Base-by-base conservation (phyloP, 2,888 invertebrate species). In the Phorcus lineatus region DNA sequence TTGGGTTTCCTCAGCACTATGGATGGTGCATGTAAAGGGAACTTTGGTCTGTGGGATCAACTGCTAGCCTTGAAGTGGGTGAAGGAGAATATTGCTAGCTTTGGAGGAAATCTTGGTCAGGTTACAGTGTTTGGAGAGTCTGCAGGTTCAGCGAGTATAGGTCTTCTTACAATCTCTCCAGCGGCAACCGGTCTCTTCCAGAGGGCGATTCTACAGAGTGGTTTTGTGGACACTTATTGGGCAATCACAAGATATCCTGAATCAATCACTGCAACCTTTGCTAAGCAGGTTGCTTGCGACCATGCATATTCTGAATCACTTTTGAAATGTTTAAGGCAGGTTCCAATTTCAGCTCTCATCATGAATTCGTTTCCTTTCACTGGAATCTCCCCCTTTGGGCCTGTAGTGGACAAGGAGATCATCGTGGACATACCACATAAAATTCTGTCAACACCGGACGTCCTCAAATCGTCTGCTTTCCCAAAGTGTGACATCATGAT, bases 71-170 rank as follows among this genome's bases (percentile, higher is more conserved):
- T 88, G 31, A 24, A 82, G n/a, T 88, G 88, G 88, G 84, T 86
- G n/a, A 80, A 83, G 67, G 83, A 83, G 24, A 86, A 83, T 74
- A 83, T 84, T 54, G 67, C 74, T 11, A 62, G 66, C 7, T 87
- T 88, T 67, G 82, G 84, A 55, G 86, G 86, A 7, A 85, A 88
- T 66, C 81, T 84, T 0, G 19, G 78, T 31, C 24, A 57, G 11
- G 84, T 88, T 6, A 86, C 88, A 0, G 55, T 88, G 4, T 86
- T 84, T 47, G 88, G 88, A 0, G 86, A 88, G 74, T 86, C 86
- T 77, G 85, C 88, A 28, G 88, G 88, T 13, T 83, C 82, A 13
- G 80, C 79, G 28, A 80, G 82, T 55, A 85, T 83, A 17, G 79
- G 82, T 28, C 22, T 86, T 0, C 81, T 86, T 4, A 74, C 82